Evolutionary conservation across 2,888 invertebrate species (phyloP).

Genomic region (Oxystoma pomonae): DNA sequence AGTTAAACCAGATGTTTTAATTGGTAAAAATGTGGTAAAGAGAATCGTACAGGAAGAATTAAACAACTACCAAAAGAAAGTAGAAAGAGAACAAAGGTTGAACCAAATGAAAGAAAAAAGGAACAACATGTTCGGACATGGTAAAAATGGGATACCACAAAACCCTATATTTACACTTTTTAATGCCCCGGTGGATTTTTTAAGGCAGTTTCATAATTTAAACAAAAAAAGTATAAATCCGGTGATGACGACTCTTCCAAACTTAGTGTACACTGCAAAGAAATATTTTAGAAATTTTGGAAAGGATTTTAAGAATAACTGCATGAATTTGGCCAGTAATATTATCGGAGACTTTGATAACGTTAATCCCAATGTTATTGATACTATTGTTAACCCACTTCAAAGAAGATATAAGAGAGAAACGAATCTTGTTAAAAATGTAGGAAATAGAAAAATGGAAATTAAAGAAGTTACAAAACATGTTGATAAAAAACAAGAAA

Average conservation of each 20-base stretch:
- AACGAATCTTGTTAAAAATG: too few species aligned
- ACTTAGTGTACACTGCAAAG: constrained; percentile 36
- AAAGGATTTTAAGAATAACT: constrained; percentile 36
- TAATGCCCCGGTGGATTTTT: constrained; percentile 38
- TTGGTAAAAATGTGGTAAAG: constrained; percentile 20
- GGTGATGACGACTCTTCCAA: constrained; percentile 38
- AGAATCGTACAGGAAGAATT: constrained; percentile 29
- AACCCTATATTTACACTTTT: constrained; percentile 39
- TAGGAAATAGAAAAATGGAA: not conserved
- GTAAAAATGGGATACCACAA: constrained; percentile 28
- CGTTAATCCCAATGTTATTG: constrained; percentile 17
- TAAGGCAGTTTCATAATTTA: constrained; percentile 37
- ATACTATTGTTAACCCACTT: constrained; percentile 16
- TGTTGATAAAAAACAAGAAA: not conserved
- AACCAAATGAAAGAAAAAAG: constrained; percentile 19
- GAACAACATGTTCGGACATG: constrained; percentile 4
- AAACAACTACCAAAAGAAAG: constrained; percentile 19
- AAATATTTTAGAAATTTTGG: constrained; percentile 40
- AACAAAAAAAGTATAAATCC: constrained; percentile 35
- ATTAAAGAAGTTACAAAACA: not conserved
- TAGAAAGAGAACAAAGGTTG: constrained; percentile 18
- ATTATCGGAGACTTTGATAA: constrained; percentile 38
- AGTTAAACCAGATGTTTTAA: constrained; percentile 24
- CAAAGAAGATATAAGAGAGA: constrained; percentile 24
- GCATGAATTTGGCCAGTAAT: constrained; percentile 38